Evolutionary conservation across 2,113 vertebrate genomes (phyloP).

Genomic region (Oreochromis aureus): DNA sequence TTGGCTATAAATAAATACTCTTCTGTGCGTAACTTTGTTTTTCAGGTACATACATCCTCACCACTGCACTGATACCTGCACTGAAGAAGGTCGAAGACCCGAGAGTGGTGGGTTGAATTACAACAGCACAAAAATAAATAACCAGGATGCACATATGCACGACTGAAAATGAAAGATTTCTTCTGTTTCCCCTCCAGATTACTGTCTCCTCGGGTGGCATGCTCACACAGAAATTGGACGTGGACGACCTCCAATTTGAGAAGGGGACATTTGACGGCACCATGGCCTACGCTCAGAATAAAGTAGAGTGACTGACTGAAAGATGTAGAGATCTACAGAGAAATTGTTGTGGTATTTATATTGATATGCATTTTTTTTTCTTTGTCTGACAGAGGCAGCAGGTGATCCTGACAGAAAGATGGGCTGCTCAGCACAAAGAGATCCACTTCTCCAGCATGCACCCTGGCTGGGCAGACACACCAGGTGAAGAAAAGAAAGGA

Average conservation of each 20-base stretch:
- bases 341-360: fast-evolving
- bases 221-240: slow-evolving; percentile 82
- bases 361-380: neutral
- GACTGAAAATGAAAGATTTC: neutral
- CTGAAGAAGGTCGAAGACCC: slow-evolving; percentile 75
- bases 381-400: slow-evolving; percentile 75
- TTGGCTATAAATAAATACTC: neutral
- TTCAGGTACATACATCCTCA: slow-evolving; percentile 80
- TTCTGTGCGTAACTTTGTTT: neutral
- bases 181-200: slow-evolving; percentile 57
- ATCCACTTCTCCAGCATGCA: slow-evolving; percentile 82
- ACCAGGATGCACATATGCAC: neutral
- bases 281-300: slow-evolving; percentile 86
- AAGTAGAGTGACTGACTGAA: slow-evolving; percentile 60
- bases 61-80: slow-evolving; percentile 74
- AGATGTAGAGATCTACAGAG: no score
- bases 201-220: slow-evolving; percentile 86
- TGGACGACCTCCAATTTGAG: slow-evolving; percentile 79
- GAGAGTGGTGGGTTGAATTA: slow-evolving; percentile 75
- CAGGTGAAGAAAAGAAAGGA: slow-evolving; percentile 57
- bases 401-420: slow-evolving; percentile 79
- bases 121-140: neutral
- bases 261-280: slow-evolving; percentile 80
- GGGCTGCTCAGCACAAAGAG: slow-evolving; percentile 70
- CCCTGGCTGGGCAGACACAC: slow-evolving; percentile 81